phyloP scores from a whole-genome alignment of 2,888 invertebrate species.

The Nemurella pictetii region DNA sequence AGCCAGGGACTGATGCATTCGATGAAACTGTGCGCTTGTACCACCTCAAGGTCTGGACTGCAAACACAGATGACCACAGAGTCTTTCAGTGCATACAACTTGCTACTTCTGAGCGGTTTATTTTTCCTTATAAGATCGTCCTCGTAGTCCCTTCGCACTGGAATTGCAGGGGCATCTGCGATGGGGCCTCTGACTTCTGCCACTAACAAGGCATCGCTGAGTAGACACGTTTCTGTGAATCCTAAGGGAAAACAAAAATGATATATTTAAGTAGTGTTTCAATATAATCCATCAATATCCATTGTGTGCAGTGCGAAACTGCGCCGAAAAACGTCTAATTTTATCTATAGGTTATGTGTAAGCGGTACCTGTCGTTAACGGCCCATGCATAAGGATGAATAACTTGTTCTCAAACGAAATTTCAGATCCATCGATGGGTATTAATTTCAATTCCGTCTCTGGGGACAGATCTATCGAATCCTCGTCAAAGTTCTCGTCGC shows the following conservation, averaged over 20 bases:
- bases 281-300: background rate
- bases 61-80: constrained; percentile 29
- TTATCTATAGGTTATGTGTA: background rate
- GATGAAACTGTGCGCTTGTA: constrained; percentile 29
- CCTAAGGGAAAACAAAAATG: constrained; percentile 24
- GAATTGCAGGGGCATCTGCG: background rate
- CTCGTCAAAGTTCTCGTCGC: constrained; percentile 40
- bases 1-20: constrained; percentile 33
- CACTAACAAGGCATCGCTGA: constrained; percentile 10
- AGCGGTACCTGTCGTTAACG: constrained; percentile 24
- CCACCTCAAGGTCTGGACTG: constrained; percentile 26
- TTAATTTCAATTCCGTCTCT: background rate
- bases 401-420: background rate
- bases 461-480: background rate
- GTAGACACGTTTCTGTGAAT: constrained; percentile 28
- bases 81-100: background rate
- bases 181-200: constrained; percentile 16
- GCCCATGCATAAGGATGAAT: constrained; percentile 27
- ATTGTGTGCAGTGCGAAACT: background rate
- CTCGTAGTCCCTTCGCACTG: background rate
- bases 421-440: background rate
- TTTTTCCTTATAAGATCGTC: background rate
- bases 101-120: background rate
- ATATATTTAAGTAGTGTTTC: background rate
- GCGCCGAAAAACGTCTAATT: background rate